Percentiles rank a stretch among this genome's conserved stretches.
These are phyloP conservation scores for Leptopilina drosophilae DNA, from an alignment of 2,888 invertebrate genomes.

Conservation along the genomic window DNA sequence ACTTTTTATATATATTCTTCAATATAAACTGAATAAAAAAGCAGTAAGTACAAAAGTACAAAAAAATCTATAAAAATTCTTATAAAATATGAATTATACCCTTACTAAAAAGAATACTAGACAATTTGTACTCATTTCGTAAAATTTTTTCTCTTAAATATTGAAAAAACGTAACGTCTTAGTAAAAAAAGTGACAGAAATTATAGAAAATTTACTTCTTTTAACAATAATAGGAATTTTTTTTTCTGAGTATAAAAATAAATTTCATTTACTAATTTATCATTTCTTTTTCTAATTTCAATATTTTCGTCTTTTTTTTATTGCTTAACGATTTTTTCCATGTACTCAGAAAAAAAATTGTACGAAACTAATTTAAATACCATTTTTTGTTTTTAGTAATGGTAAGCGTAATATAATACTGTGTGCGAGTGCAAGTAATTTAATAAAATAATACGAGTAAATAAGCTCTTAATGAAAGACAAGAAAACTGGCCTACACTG, in stretches of 20 bases:
- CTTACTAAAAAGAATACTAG: no score
- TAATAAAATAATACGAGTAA: slow-evolving; percentile 29
- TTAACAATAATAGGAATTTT: no score
- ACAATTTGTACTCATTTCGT: no score
- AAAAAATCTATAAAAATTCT: slow-evolving; percentile 37
- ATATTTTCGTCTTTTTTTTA: no score
- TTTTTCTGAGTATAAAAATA: no score
- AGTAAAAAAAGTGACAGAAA: no score
- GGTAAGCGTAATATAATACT: slow-evolving; percentile 43
- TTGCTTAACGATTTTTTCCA: not conserved
- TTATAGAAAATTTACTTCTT: no score
- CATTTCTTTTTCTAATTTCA: no score
- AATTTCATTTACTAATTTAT: no score
- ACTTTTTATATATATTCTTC: not conserved
- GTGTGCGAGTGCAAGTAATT: slow-evolving; percentile 44
- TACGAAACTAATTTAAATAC: slow-evolving; percentile 22
- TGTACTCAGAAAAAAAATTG: slow-evolving; percentile 13
- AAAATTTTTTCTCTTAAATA: no score
- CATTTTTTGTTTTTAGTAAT: no score
- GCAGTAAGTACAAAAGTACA: slow-evolving; percentile 53
- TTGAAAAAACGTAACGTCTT: no score
- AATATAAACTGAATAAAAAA: slow-evolving; percentile 8
- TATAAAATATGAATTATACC: not conserved
- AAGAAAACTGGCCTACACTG: slow-evolving; percentile 49
- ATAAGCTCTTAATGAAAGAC: slow-evolving; percentile 44